Evolutionary conservation across 2,797 vertebrate genomes (phyloP), one percentile per base, ranked within the genome.

Genomic region (Chiloscyllium punctatum): DNA sequence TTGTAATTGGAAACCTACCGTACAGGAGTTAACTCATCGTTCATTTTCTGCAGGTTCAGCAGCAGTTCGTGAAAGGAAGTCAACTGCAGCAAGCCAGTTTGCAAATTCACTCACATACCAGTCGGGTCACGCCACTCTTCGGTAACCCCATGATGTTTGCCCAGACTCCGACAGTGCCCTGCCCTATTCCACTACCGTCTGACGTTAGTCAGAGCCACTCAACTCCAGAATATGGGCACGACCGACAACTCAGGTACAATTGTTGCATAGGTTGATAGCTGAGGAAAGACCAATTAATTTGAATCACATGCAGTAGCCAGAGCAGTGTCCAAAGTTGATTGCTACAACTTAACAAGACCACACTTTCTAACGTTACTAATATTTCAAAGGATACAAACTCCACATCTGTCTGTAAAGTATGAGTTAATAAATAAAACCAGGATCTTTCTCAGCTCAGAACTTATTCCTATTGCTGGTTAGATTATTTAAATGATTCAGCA

Each of bases 101-200:
- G 96, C 97, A 98, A 0, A 96, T 97, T 95, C 98, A 98, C 97
- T 97, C 97, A 0, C 98, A 97, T 96, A 97, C 97, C 2, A 98
- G 97, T 95, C 96, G 98, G 96, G 97, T 98, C 0, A 97, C 98
- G 97, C 97, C 98, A 18, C 97, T 98, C 96, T 98, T 98, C 97
- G 98, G 97, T 97, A 98, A 98, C 96, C 97, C 98, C 91, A 96
- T 98, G 98, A 97, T 98, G 97, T 98, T 98, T 96, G 97, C 98
- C 1, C 98, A 98, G 91, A 94, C 97, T 15, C 98, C 97, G 96
- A 96, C 97, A 2, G 82, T 97, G 82, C 37, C 97, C 7, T 96
- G 97, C 96, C 96, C 97, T 57, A 94, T 96, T 0, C 96, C 96
- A 69, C 27, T 96, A 95, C 84, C 96, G 0, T 0, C 96, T 15